Conservation (phyloP, 2,797 vertebrate species). For the Acipenser oxyrinchus region DNA sequence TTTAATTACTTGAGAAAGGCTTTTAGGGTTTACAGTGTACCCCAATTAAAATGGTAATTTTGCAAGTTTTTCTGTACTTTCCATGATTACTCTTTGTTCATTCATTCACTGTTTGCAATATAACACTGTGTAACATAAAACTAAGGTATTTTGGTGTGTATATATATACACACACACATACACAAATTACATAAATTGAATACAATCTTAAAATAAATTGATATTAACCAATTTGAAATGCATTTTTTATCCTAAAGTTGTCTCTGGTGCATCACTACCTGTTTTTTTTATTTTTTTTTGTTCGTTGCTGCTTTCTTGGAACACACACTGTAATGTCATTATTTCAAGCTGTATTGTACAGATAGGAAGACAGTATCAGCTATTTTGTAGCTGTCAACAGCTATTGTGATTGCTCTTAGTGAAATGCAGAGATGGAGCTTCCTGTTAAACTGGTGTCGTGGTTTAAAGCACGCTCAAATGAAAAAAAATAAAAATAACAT, state of each 20-base stretch:
- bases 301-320: slow-evolving; percentile 21
- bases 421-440: slow-evolving; percentile 29
- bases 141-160: too few relatives aligned
- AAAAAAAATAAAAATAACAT: not conserved
- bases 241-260: not conserved
- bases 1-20: too few relatives aligned
- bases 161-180: too few relatives aligned
- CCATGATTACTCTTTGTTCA: too few relatives aligned
- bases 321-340: slow-evolving; percentile 27
- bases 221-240: not conserved
- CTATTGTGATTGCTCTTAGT: slow-evolving; percentile 22
- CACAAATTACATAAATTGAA: too few relatives aligned
- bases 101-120: too few relatives aligned
- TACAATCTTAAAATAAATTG: not conserved
- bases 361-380: slow-evolving; percentile 28
- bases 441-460: slow-evolving; percentile 28
- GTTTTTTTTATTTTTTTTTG: slow-evolving; percentile 22
- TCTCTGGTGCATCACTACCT: slow-evolving; percentile 1
- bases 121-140: too few relatives aligned
- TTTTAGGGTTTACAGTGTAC: too few relatives aligned
- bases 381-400: slow-evolving; percentile 22
- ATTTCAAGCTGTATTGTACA: slow-evolving; percentile 34
- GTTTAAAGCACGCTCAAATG: not conserved
- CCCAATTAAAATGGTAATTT: too few relatives aligned
- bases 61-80: too few relatives aligned